Evolutionary conservation across 2,888 invertebrate genomes (phyloP), one percentile per base, ranked within the genome.

Genomic region (Isotomurus palustris): DNA sequence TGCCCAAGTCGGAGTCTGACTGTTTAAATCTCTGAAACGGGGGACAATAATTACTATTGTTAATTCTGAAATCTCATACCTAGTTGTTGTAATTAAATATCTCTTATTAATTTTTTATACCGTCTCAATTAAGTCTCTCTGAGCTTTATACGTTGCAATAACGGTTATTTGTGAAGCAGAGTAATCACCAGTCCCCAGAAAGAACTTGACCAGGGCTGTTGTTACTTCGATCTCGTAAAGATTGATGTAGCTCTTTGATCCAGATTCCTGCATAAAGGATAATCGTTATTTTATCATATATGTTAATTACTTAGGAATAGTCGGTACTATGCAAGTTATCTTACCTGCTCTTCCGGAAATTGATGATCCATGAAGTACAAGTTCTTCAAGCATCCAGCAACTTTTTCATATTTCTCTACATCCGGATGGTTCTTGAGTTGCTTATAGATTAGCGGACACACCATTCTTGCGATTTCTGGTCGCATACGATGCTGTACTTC

Each of bases 401-500:
- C 78, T 38, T 77, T 68, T 0, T 79, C 78, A 73, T 83, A 84
- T 1, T 72, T 50, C 0, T 71, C 48, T 2, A 87, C 86, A 0
- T 76, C 78, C 0, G 76, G 73, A 67, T 85, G 83, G 72, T 84
- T 81, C 47, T 79, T 71, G 47, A 89, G 72, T 17, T 74, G 73
- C 0, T 79, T 76, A 72, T 91, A 91, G 64, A 91, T 83, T 0
- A 77, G 73, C 0, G 87, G 87, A 5, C 83, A 81, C 2, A 81
- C 72, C 35, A 60, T 76, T 72, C 71, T 76, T 70, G 82, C 79
- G 60, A 86, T 82, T 70, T 81, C 80, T 0, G 83, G 82, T 22
- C 86, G 77, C 89, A 90, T 89, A 40, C 90, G 78, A 68, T 88
- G 84, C 72, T 91, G 91, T 0, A 79, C 79, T 6, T 79, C 28